Conservation (phyloP, 2,113 vertebrate species). For the Sakesphorus luctuosus region DNA sequence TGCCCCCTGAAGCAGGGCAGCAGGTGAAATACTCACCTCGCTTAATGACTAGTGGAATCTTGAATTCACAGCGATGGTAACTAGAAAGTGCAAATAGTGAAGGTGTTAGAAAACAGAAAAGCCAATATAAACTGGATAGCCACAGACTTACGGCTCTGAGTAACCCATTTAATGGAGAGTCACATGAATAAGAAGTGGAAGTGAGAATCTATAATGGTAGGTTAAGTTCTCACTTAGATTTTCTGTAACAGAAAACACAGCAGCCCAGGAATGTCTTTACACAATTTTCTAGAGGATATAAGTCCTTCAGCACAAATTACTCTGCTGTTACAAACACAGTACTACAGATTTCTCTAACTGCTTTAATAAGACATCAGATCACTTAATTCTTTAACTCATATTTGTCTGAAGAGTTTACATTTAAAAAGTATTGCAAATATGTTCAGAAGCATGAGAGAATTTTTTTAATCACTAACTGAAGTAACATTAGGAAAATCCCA, state of each 20-base stretch:
- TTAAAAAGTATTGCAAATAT: not conserved
- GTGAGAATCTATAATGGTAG: not conserved
- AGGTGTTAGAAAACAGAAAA: slow-evolving; percentile 29
- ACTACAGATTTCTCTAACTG: not conserved
- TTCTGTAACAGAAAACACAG: not conserved
- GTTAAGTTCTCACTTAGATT: not conserved
- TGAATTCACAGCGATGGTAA: slow-evolving; percentile 99
- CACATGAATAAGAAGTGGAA: not conserved
- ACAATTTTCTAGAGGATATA: not conserved
- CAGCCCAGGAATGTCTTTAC: not conserved
- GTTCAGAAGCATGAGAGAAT: not conserved
- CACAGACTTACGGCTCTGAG: not conserved
- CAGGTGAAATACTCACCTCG: slow-evolving; percentile 81
- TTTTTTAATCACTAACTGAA: not conserved
- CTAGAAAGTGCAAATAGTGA: slow-evolving; percentile 72
- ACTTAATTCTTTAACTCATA: not conserved
- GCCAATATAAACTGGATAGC: not conserved
- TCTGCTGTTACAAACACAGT: not conserved
- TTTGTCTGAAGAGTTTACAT: not conserved
- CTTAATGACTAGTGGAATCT: slow-evolving; percentile 93
- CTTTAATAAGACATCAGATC: not conserved
- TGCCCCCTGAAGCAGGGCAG: not conserved
- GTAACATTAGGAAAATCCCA: not conserved
- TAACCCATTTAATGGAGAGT: not conserved
- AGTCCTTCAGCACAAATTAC: not conserved